Conservation (phyloP, 2,888 invertebrate species). For the Drymonia ruficornis region DNA sequence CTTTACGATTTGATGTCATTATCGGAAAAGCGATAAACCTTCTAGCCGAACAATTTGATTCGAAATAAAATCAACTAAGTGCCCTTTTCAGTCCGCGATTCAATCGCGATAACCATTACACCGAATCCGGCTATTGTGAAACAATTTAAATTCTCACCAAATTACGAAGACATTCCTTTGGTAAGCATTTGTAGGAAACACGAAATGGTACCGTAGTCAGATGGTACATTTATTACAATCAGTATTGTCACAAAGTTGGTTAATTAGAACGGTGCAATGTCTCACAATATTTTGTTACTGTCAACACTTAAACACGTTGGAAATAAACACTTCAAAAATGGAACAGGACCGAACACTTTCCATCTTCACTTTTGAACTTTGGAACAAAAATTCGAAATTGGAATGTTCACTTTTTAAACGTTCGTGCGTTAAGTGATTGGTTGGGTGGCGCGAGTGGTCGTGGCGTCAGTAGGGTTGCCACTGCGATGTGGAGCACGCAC, state of each 20-base stretch:
- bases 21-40: slow-evolving; percentile 61
- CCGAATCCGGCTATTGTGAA: slow-evolving; percentile 18
- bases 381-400: slow-evolving; percentile 22
- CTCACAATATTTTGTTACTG: slow-evolving; percentile 30
- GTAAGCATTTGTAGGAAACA: slow-evolving; percentile 20
- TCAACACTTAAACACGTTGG: slow-evolving; percentile 46
- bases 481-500: slow-evolving; percentile 66
- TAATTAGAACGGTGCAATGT: slow-evolving; percentile 31
- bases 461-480: slow-evolving; percentile 64
- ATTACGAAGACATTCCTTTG: slow-evolving; percentile 10
- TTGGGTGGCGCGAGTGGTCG: slow-evolving; percentile 57
- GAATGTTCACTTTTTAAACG: slow-evolving; percentile 38
- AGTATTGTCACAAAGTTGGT: slow-evolving; percentile 40
- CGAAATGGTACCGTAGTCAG: slow-evolving; percentile 7
- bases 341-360: slow-evolving; percentile 33
- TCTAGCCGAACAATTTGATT: slow-evolving; percentile 43
- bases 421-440: slow-evolving; percentile 35
- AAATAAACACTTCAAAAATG: slow-evolving; percentile 42
- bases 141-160: slow-evolving; percentile 26
- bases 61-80: slow-evolving; percentile 48
- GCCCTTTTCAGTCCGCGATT: slow-evolving; percentile 36
- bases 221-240: slow-evolving; percentile 13
- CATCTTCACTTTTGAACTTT: slow-evolving; percentile 36
- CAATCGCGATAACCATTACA: slow-evolving; percentile 36
- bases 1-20: slow-evolving; percentile 54